phyloP scores from a whole-genome alignment of 2,113 vertebrate species.

The Leucosticte australis region DNA sequence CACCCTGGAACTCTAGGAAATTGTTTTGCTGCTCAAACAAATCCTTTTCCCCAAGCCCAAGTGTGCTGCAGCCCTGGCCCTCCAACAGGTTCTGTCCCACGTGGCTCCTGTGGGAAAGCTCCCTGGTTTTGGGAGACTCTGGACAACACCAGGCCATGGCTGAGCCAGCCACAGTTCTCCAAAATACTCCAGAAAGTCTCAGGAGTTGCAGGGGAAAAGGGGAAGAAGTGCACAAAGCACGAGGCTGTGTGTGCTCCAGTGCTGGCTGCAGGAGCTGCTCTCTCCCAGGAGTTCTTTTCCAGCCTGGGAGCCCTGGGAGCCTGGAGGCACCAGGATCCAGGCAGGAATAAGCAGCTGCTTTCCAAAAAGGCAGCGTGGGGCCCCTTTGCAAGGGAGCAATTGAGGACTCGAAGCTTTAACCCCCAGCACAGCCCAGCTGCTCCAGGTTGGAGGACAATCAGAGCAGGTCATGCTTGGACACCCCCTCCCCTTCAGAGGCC shows the following conservation, averaged over 20 bases:
- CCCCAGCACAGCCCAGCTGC: neutral
- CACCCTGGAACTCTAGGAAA: neutral
- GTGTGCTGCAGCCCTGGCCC: neutral
- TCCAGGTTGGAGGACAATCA: neutral
- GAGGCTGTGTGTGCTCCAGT: neutral
- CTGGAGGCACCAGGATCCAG: fast-evolving
- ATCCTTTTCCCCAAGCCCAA: neutral
- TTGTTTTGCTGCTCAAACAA: neutral
- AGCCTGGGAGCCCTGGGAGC: fast-evolving
- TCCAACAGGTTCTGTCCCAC: neutral
- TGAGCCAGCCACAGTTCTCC: neutral
- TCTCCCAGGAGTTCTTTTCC: neutral
- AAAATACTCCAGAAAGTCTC: neutral
- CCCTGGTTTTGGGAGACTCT: neutral
- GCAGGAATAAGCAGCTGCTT: neutral
- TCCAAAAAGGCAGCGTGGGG: neutral
- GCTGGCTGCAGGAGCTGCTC: neutral
- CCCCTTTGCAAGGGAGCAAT: neutral
- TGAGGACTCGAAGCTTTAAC: neutral
- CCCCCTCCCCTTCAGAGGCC: neutral
- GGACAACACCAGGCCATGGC: neutral
- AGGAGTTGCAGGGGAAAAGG: fast-evolving
- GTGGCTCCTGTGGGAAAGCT: neutral
- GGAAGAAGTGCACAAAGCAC: fast-evolving
- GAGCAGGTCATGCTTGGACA: neutral